Evolutionary conservation across 2,888 invertebrate genomes (phyloP).

Genomic region (Trichogramma dendrolimi): DNA sequence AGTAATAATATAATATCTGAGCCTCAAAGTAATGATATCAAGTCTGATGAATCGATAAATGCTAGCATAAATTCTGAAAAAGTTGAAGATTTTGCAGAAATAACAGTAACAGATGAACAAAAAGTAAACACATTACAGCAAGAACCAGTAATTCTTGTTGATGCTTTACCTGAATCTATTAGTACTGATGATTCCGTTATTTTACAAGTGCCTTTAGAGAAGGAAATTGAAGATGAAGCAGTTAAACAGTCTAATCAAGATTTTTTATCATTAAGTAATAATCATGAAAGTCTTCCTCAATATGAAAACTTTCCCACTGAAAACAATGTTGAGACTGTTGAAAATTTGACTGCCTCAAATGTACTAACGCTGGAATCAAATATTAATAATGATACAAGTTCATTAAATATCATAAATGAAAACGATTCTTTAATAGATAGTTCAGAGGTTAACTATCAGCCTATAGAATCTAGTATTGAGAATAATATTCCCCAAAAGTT

Average conservation of each 20-base stretch:
- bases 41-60: slow-evolving; percentile 11
- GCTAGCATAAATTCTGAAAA: slow-evolving; percentile 16
- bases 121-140: neutral
- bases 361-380: slow-evolving; percentile 8
- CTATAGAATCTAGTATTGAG: slow-evolving; percentile 34
- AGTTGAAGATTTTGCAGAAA: slow-evolving; percentile 8
- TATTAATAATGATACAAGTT: neutral
- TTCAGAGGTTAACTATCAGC: slow-evolving; percentile 15
- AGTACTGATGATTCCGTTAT: slow-evolving; percentile 13
- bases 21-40: slow-evolving; percentile 11
- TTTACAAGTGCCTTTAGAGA: slow-evolving; percentile 25
- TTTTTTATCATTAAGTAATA: slow-evolving; percentile 11
- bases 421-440: slow-evolving; percentile 22
- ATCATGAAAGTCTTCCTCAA: slow-evolving; percentile 9
- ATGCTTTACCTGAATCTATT: slow-evolving; percentile 14
- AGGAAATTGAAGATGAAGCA: slow-evolving; percentile 13
- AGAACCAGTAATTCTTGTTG: neutral
- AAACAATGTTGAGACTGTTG: neutral
- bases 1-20: slow-evolving; percentile 20
- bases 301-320: slow-evolving; percentile 15
- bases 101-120: slow-evolving; percentile 20
- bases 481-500: slow-evolving; percentile 34
- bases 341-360: slow-evolving; percentile 14
- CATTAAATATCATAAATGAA: neutral
- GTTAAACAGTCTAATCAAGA: slow-evolving; percentile 1